Percentiles rank a stretch among this genome's conserved stretches.
Evolutionary conservation across 2,113 vertebrate species (phyloP).

Genomic region (Ammodramus savannarum): DNA sequence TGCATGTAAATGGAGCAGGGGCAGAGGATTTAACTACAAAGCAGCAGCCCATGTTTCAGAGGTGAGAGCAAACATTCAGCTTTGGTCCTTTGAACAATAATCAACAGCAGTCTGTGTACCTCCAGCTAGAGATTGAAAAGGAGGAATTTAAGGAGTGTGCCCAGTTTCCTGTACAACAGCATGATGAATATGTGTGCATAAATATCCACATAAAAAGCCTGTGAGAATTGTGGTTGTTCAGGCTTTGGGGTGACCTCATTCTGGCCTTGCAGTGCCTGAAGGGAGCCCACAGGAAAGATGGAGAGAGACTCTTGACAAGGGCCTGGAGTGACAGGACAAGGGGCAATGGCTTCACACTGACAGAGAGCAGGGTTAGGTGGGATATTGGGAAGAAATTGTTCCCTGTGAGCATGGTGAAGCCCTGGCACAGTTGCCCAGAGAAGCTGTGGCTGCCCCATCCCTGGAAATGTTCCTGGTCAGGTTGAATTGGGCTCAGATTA

Average conservation of each 20-base stretch:
- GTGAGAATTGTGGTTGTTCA: neutral
- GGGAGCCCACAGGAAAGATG: neutral
- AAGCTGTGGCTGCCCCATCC: neutral
- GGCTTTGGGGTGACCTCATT: neutral
- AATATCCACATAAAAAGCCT: neutral
- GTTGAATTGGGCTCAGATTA: rapidly evolving
- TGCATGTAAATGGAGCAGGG: neutral
- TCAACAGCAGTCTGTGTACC: neutral
- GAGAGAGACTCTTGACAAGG: neutral
- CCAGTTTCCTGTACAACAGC: neutral
- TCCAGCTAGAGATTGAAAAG: neutral
- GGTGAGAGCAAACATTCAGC: neutral
- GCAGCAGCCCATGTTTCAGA: neutral
- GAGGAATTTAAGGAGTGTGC: neutral
- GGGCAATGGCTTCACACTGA: neutral
- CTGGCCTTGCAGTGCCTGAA: neutral
- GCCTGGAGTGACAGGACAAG: neutral
- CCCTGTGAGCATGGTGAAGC: rapidly evolving
- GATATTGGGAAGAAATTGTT: rapidly evolving
- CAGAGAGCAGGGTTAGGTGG: rapidly evolving
- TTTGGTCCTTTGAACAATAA: neutral
- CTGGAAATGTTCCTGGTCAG: rapidly evolving
- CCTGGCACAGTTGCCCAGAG: neutral
- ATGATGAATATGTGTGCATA: neutral
- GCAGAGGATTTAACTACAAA: neutral